These are phyloP conservation scores for Dreissena polymorpha DNA, from an alignment of 1,140 invertebrate species.

Conservation along the genomic window DNA sequence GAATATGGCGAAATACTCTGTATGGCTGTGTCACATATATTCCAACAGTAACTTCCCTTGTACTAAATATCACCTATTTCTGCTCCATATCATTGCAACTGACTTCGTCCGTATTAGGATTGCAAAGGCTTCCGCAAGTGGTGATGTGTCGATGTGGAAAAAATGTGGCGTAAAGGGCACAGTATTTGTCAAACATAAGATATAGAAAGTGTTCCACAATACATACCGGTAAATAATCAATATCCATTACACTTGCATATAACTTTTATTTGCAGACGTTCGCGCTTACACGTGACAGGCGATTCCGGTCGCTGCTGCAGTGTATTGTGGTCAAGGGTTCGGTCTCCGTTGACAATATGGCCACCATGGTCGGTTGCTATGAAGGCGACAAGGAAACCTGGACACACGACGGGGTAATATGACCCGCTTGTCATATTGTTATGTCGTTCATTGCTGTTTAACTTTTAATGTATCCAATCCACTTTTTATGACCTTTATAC, in stretches of 20 bases:
- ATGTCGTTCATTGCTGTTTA: too few relatives aligned
- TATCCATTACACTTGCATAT: too few relatives aligned
- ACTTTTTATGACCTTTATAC: too few relatives aligned
- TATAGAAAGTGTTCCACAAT: too few relatives aligned
- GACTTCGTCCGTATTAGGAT: background rate
- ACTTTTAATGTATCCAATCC: too few relatives aligned
- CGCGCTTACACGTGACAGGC: conserved; percentile 41
- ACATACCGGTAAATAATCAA: too few relatives aligned
- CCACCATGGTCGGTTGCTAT: conserved; percentile 57
- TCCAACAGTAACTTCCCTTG: background rate
- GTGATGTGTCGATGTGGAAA: too few relatives aligned
- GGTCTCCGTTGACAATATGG: conserved; percentile 17
- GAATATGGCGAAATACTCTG: too few relatives aligned
- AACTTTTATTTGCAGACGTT: conserved; percentile 55
- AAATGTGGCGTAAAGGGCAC: too few relatives aligned
- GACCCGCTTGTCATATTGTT: background rate
- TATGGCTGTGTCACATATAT: background rate
- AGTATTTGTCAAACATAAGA: too few relatives aligned
- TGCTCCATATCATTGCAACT: background rate
- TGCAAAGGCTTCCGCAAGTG: too few relatives aligned
- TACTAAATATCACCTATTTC: background rate
- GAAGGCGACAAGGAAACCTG: conserved; percentile 57
- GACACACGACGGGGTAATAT: conserved; percentile 55
- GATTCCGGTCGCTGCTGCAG: conserved; percentile 59
- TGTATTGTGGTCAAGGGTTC: conserved; percentile 60